Evolutionary conservation across 2,113 vertebrate species (phyloP).

Genomic region (Caranx ignobilis): DNA sequence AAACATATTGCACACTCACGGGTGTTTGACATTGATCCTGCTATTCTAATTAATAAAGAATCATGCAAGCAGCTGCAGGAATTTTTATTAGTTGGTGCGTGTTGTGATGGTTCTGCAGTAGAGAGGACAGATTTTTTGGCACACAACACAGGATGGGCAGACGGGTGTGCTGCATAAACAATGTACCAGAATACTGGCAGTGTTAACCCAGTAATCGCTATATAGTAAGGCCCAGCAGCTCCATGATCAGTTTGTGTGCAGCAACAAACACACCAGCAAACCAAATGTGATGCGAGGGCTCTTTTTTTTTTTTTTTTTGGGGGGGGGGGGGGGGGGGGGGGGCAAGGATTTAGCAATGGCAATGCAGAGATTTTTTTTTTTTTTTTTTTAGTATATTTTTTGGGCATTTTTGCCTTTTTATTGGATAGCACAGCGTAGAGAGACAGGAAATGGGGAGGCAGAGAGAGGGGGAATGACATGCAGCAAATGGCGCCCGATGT

Average conservation of each 20-base stretch:
- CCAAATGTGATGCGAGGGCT: background rate
- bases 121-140: conserved; percentile 41
- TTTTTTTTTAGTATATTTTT: no score
- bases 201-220: conserved; percentile 27
- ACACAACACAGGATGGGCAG: conserved; percentile 10
- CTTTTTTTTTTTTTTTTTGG: no score
- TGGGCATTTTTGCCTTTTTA: no score
- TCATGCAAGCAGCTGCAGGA: conserved; percentile 37
- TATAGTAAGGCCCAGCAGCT: background rate
- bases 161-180: conserved; percentile 28
- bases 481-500: no score
- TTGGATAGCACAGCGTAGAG: no score
- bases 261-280: background rate
- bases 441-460: no score
- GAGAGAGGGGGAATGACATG: no score
- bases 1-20: conserved; percentile 6
- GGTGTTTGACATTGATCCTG: conserved; percentile 42
- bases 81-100: conserved; percentile 30
- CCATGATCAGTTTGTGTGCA: background rate
- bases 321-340: no score
- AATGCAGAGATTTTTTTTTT: background rate
- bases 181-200: conserved; percentile 18
- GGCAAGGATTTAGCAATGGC: background rate
- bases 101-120: conserved; percentile 35
- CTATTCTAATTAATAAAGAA: conserved; percentile 46